phyloP scores from a whole-genome alignment of 2,797 vertebrate genomes.

The Microtus californicus region DNA sequence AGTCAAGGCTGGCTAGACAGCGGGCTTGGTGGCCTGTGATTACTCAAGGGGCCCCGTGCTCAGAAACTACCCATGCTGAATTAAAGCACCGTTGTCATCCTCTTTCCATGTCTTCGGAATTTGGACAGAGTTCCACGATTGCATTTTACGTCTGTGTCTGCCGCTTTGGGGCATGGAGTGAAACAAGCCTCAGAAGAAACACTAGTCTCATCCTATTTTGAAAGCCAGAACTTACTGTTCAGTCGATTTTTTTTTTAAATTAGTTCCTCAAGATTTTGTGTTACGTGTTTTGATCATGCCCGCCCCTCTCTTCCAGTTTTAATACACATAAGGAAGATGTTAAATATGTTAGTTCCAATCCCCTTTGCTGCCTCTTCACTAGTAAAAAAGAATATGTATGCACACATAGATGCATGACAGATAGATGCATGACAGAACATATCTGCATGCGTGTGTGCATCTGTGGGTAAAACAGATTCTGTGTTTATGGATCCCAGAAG shows the following conservation, averaged over 20 bases:
- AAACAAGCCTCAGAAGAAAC: conserved; percentile 46
- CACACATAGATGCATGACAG: not conserved
- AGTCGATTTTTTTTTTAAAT: not conserved
- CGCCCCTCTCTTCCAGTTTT: not conserved
- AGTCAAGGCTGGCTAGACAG: not conserved
- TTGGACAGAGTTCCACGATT: not conserved
- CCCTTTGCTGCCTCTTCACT: not conserved
- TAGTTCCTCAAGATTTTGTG: not conserved
- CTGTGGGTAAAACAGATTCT: not conserved
- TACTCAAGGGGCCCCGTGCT: accelerated
- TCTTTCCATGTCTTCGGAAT: not conserved
- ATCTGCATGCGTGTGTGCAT: too few species aligned
- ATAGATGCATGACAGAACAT: too few species aligned
- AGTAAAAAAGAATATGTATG: not conserved
- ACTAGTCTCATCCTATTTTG: not conserved
- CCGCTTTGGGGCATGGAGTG: not conserved
- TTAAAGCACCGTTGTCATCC: accelerated
- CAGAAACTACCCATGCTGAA: accelerated
- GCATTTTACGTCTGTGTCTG: not conserved
- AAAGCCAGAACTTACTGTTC: not conserved
- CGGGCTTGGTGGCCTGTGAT: accelerated
- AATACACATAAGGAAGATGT: not conserved
- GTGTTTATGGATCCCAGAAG: not conserved
- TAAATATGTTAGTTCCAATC: not conserved
- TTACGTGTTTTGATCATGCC: not conserved